Conservation (phyloP, 2,888 invertebrate genomes). For the Hymenopus coronatus region DNA sequence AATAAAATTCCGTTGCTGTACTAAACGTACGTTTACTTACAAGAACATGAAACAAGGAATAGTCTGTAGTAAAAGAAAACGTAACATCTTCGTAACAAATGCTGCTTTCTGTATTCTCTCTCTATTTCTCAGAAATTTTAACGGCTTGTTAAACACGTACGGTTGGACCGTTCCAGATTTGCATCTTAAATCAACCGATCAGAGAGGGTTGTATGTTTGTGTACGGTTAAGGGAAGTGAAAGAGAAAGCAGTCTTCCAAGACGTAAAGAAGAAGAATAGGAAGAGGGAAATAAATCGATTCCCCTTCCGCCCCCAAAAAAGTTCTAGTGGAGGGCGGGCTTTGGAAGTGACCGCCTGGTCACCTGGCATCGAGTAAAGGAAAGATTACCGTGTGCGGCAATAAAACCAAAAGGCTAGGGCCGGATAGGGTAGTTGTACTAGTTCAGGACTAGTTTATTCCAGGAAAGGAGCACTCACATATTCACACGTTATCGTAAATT, state of each 20-base stretch:
- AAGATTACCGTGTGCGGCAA: not conserved
- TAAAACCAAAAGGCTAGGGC: not conserved
- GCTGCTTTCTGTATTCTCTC: not conserved
- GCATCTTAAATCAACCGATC: not conserved
- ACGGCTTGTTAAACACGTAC: not conserved
- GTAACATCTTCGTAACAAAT: not conserved
- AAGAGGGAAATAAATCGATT: not conserved
- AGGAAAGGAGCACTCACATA: too few species aligned
- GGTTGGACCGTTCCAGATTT: not conserved
- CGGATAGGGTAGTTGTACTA: not conserved
- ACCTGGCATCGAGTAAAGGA: not conserved
- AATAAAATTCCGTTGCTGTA: too few species aligned
- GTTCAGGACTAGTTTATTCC: not conserved
- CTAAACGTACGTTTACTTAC: too few species aligned
- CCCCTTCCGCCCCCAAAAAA: too few species aligned
- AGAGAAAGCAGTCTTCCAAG: not conserved
- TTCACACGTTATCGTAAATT: too few species aligned
- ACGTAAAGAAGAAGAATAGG: not conserved
- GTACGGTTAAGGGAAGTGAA: not conserved
- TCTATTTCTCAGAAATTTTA: not conserved
- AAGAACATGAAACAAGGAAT: not conserved
- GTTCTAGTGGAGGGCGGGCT: not conserved
- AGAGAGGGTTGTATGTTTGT: not conserved
- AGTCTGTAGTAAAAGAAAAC: not conserved
- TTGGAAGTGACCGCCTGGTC: not conserved